Evolutionary conservation across 30 jellyfish, hydroid and myxozoan species (phyloP).

Genomic region (Clytia hemisphaerica): DNA sequence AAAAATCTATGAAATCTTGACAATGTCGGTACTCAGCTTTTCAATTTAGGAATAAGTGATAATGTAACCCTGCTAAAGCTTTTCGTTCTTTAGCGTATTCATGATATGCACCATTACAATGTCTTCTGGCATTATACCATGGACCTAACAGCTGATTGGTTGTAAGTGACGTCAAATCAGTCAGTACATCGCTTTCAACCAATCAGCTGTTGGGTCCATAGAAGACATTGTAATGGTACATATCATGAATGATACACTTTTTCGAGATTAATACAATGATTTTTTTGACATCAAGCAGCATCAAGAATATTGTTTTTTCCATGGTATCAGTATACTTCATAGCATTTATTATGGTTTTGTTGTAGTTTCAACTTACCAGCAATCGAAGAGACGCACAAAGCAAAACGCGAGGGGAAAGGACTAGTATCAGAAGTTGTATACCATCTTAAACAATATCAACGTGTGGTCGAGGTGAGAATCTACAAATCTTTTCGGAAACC

Average conservation of each 20-base stretch:
- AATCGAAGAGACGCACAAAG: slow-evolving; percentile 25
- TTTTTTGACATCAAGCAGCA: background rate
- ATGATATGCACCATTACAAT: too few species aligned
- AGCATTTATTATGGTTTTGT: background rate
- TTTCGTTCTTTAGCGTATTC: too few species aligned
- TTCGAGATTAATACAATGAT: background rate
- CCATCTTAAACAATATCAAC: slow-evolving; percentile 51
- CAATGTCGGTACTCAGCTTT: background rate
- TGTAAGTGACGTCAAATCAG: too few species aligned
- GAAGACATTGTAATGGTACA: too few species aligned
- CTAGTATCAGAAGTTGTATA: slow-evolving; percentile 41
- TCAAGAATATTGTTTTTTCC: background rate
- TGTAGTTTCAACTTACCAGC: slow-evolving; percentile 72
- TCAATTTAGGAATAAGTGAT: too few species aligned
- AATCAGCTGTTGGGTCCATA: too few species aligned
- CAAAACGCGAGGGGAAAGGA: slow-evolving; percentile 34
- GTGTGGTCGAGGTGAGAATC: slow-evolving; percentile 58
- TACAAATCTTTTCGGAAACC: too few species aligned
- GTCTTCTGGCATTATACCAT: too few species aligned
- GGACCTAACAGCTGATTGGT: too few species aligned
- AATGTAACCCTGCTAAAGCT: too few species aligned
- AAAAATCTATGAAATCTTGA: background rate
- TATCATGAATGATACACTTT: background rate
- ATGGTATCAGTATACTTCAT: background rate
- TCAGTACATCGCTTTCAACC: too few species aligned